Percentiles rank a stretch among this genome's conserved stretches.
Evolutionary conservation across 2,888 invertebrate genomes (phyloP).

Genomic region (Hypomecis punctinalis): DNA sequence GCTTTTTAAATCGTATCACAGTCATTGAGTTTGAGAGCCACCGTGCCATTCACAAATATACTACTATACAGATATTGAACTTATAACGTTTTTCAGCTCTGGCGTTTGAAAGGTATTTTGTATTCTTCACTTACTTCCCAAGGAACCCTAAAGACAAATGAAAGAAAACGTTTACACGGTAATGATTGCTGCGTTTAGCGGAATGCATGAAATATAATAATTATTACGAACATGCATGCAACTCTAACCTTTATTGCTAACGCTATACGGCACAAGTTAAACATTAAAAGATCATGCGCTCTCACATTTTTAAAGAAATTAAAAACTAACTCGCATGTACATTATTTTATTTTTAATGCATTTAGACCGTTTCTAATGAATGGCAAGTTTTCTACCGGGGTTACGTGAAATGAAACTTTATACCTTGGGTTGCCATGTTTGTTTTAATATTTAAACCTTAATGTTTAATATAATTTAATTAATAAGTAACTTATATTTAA

Average conservation of each 20-base stretch:
- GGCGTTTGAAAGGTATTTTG: too few relatives aligned
- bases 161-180: constrained; percentile 52
- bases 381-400: constrained; percentile 38
- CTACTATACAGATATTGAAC: too few relatives aligned
- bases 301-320: constrained; percentile 43
- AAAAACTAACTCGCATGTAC: constrained; percentile 40
- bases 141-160: constrained; percentile 47
- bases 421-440: background rate
- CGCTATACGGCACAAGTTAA: constrained; percentile 13
- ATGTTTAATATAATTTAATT: background rate
- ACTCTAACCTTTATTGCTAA: constrained; percentile 25
- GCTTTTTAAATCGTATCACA: too few relatives aligned
- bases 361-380: constrained; percentile 46
- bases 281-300: constrained; percentile 1
- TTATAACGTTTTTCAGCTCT: too few relatives aligned
- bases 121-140: background rate
- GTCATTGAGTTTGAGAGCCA: too few relatives aligned
- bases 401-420: constrained; percentile 13
- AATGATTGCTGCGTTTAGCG: constrained; percentile 50
- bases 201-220: constrained; percentile 43
- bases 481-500: background rate
- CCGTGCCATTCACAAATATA: too few relatives aligned
- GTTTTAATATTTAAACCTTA: background rate
- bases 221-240: constrained; percentile 15
- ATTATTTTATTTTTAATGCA: constrained; percentile 26